These are phyloP conservation scores for Drosophila pallidifrons DNA, from an alignment of 1,140 invertebrate species.

Conservation along the genomic window DNA sequence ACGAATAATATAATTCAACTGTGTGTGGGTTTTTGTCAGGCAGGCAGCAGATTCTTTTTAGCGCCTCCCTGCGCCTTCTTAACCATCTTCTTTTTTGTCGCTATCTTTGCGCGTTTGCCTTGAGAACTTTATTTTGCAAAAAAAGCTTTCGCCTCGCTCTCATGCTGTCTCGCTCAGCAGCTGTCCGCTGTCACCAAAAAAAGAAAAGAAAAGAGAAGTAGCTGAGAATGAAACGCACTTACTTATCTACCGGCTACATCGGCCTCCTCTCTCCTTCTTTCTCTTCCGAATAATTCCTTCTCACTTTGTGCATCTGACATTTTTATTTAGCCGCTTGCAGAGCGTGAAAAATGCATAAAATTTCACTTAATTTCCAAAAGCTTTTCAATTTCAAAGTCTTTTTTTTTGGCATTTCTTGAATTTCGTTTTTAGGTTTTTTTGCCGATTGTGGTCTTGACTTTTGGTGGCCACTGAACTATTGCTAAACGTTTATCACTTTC, in stretches of 20 bases:
- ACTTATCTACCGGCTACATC: slow-evolving; percentile 68
- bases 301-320: slow-evolving; percentile 77
- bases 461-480: slow-evolving; percentile 67
- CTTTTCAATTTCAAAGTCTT: slow-evolving; percentile 62
- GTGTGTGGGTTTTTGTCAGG: slow-evolving; percentile 9
- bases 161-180: slow-evolving; percentile 42
- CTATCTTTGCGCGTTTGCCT: slow-evolving; percentile 11
- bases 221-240: slow-evolving; percentile 63
- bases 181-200: slow-evolving; percentile 66
- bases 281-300: neutral
- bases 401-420: slow-evolving; percentile 2
- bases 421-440: slow-evolving; percentile 11
- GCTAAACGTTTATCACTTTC: slow-evolving; percentile 69
- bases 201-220: slow-evolving; percentile 2
- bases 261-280: slow-evolving; percentile 3
- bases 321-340: slow-evolving; percentile 82
- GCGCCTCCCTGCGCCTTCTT: neutral
- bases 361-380: slow-evolving; percentile 79
- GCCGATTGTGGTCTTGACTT: slow-evolving; percentile 52
- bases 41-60: slow-evolving; percentile 30
- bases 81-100: neutral
- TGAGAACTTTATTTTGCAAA: slow-evolving; percentile 46
- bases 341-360: slow-evolving; percentile 84
- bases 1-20: slow-evolving; percentile 40
- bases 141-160: neutral